phyloP scores from a whole-genome alignment of 2,888 invertebrate species.

The Xestoiulus laeticollis region DNA sequence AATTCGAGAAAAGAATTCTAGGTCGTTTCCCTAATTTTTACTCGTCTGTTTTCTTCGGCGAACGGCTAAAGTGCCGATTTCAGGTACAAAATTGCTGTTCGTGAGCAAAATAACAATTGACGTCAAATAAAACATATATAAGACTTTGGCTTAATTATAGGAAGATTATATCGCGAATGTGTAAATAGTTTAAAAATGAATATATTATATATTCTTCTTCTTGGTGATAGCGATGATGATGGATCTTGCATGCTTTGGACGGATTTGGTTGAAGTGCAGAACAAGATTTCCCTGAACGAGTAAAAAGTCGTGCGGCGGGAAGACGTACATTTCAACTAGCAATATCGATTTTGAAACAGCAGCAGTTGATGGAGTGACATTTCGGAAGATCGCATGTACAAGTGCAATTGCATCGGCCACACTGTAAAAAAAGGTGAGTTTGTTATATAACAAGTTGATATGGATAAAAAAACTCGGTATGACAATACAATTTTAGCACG shows the following conservation, averaged over 20 bases:
- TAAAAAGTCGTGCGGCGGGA: background rate
- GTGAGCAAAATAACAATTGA: background rate
- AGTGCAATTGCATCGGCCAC: conserved; percentile 46
- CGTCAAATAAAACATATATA: background rate
- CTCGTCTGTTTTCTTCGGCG: background rate
- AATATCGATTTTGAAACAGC: conserved; percentile 48
- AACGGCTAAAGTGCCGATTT: background rate
- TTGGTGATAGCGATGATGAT: background rate
- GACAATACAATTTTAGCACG: too few relatives aligned
- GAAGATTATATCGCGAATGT: background rate
- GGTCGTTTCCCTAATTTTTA: too few relatives aligned
- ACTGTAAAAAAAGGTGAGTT: conserved; percentile 24
- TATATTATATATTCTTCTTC: background rate
- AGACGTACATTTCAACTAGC: background rate
- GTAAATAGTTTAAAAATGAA: background rate
- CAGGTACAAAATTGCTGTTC: background rate
- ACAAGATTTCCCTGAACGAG: background rate
- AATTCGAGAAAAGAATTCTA: too few relatives aligned
- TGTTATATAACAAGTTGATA: too few relatives aligned
- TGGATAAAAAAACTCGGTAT: too few relatives aligned
- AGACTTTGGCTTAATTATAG: background rate
- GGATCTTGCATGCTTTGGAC: background rate
- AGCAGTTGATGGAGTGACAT: conserved; percentile 53
- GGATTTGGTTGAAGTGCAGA: background rate
- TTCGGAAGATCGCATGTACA: conserved; percentile 50